Percentiles rank a stretch among this genome's conserved stretches.
These are phyloP conservation scores for Acrocephalus arundinaceus DNA, from an alignment of 2,113 vertebrate genomes.

Conservation along the genomic window DNA sequence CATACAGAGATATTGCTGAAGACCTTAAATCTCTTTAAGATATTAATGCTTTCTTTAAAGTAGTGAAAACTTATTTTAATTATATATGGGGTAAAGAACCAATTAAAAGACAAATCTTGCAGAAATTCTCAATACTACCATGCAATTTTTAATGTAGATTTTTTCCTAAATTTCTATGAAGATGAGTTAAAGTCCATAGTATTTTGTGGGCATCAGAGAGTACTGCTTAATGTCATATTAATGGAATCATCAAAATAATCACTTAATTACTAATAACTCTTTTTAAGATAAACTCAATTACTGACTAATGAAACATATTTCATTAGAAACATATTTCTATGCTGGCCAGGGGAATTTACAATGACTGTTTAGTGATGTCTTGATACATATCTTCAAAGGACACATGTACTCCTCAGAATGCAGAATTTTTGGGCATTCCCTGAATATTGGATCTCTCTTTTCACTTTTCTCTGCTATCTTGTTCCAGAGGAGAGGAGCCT, in stretches of 20 bases:
- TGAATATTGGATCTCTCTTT: background rate
- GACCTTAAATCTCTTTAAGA: background rate
- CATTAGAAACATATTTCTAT: background rate
- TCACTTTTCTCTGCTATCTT: background rate
- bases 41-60: background rate
- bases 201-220: background rate
- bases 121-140: background rate
- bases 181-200: background rate
- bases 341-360: background rate
- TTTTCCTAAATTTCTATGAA: background rate
- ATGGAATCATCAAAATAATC: background rate
- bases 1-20: background rate
- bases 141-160: background rate
- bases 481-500: background rate
- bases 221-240: background rate
- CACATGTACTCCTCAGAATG: background rate
- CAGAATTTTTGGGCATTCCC: background rate
- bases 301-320: background rate
- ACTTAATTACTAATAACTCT: background rate
- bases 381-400: background rate
- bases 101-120: background rate
- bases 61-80: background rate
- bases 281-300: background rate
- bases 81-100: background rate
- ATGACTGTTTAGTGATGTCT: background rate